Percentiles rank a stretch among this genome's conserved stretches.
Conservation (phyloP, 2,797 vertebrate species). For the Myotis daubentonii region DNA sequence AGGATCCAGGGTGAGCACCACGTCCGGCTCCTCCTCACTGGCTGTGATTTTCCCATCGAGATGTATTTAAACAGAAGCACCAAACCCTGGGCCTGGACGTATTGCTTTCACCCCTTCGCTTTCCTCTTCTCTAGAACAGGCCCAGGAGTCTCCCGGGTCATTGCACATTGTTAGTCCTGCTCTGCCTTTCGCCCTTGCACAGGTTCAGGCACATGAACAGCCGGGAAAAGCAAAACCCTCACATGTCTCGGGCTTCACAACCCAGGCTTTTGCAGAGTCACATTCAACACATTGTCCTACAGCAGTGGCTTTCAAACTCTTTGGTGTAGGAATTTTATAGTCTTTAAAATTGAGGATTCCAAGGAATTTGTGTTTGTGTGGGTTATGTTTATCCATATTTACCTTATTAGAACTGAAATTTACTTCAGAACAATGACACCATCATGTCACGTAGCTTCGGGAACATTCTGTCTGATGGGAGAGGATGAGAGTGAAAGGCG, state of each 20-base stretch:
- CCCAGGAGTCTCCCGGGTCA: not conserved
- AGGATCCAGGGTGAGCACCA: not conserved
- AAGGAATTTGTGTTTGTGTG: not conserved
- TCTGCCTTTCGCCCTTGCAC: not conserved
- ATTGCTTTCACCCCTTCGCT: not conserved
- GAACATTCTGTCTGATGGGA: not conserved
- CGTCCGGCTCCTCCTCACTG: not conserved
- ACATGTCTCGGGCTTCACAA: not conserved
- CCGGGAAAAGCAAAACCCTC: not conserved
- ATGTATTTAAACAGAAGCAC: not conserved
- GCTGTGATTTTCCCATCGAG: not conserved
- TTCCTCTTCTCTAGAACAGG: not conserved
- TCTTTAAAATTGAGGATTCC: not conserved
- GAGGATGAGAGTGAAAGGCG: not conserved
- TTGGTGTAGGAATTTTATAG: not conserved
- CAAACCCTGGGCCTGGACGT: not conserved
- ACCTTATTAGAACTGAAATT: not conserved
- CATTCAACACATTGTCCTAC: not conserved
- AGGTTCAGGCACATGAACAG: not conserved
- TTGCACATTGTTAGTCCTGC: not conserved
- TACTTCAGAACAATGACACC: not conserved
- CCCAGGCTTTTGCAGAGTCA: constrained; percentile 55
- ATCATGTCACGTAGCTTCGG: not conserved
- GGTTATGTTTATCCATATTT: not conserved
- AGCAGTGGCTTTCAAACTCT: not conserved